phyloP scores from a whole-genome alignment of 2,113 vertebrate genomes.

The Cranoglanis bouderius region DNA sequence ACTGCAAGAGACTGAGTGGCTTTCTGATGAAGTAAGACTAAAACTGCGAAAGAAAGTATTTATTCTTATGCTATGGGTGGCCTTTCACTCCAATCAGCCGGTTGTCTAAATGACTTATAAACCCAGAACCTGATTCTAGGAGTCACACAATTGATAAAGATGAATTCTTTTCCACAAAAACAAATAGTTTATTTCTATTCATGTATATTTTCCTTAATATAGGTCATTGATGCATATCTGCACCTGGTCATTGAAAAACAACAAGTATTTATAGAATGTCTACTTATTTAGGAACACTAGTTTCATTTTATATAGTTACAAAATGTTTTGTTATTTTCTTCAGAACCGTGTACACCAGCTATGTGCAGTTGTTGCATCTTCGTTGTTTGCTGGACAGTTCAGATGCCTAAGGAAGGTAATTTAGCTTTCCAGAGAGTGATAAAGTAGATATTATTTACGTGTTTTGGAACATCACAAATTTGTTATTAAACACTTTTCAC shows the following conservation, averaged over 20 bases:
- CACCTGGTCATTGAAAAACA: constrained; percentile 11
- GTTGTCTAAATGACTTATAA: no score
- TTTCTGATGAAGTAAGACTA: constrained; percentile 31
- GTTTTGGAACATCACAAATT: background rate
- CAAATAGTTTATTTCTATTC: constrained; percentile 1
- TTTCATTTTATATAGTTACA: background rate
- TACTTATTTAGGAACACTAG: background rate
- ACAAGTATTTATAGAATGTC: background rate
- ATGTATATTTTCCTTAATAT: background rate
- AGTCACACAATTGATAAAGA: no score
- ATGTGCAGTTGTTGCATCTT: constrained; percentile 21
- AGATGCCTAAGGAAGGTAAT: background rate
- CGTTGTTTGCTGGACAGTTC: constrained; percentile 17
- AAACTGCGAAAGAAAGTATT: background rate
- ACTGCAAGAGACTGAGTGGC: constrained; percentile 29
- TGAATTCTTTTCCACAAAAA: background rate
- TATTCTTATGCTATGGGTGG: no score
- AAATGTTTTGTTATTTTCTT: background rate
- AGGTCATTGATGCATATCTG: constrained; percentile 10
- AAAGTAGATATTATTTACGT: background rate
- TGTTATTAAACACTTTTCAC: constrained; percentile 35
- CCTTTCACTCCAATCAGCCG: no score
- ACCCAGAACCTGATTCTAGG: no score
- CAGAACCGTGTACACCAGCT: constrained; percentile 19
- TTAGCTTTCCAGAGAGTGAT: no score